phyloP scores from a whole-genome alignment of 2,888 invertebrate genomes.

The Allacma fusca region DNA sequence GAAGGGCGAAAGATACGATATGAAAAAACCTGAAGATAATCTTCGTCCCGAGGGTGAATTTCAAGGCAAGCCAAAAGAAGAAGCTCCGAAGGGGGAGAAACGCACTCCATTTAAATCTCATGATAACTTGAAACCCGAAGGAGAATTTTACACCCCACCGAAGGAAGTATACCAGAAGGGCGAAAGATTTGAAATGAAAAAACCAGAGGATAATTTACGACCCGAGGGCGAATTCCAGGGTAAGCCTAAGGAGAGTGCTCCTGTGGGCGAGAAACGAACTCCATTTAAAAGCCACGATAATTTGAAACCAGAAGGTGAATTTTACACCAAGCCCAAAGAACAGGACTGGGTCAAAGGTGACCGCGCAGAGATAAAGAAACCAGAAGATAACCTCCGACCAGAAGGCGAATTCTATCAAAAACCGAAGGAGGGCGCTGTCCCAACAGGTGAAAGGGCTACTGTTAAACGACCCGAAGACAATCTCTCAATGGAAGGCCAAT shows the following conservation, averaged over 20 bases:
- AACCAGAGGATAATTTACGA: constrained; percentile 67
- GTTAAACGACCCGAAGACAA: constrained; percentile 69
- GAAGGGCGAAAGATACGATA: constrained; percentile 61
- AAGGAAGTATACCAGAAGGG: constrained; percentile 65
- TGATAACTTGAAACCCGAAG: constrained; percentile 64
- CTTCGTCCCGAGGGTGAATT: constrained; percentile 66
- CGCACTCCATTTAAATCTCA: constrained; percentile 66
- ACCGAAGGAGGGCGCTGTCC: constrained; percentile 40
- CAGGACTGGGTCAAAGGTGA: constrained; percentile 63
- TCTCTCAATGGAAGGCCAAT: constrained; percentile 70
- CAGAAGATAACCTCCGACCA: constrained; percentile 68
- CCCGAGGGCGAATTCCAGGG: constrained; percentile 71
- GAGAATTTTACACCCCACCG: constrained; percentile 62
- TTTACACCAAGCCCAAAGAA: constrained; percentile 51
- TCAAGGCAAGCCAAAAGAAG: constrained; percentile 45
- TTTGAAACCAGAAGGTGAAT: constrained; percentile 64
- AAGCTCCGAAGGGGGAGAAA: constrained; percentile 65
- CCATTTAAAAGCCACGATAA: constrained; percentile 68
- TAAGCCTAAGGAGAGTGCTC: constrained; percentile 64
- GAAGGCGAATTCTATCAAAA: constrained; percentile 68
- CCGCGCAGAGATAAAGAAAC: constrained; percentile 63
- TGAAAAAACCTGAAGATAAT: constrained; percentile 66
- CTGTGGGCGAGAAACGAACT: constrained; percentile 62
- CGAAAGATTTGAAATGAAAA: constrained; percentile 63
- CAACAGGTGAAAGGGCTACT: constrained; percentile 51